Evolutionary conservation across 1,140 invertebrate genomes (phyloP).

Genomic region (Megalopta genalis): DNA sequence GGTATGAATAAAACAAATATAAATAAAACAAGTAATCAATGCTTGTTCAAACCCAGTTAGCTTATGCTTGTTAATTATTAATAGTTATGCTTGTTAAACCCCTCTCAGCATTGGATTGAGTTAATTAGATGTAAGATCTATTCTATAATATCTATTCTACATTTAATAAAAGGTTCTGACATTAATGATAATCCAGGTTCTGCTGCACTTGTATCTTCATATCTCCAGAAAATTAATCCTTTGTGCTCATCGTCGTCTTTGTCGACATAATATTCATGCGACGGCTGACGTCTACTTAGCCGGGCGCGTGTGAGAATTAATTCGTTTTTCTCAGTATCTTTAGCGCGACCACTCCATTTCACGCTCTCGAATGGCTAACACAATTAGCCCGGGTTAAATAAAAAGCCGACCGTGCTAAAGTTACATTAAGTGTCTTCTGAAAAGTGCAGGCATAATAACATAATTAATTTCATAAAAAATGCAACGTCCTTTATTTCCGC

Average conservation of each 20-base stretch:
- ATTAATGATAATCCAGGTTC: background rate
- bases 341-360: no score
- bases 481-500: no score
- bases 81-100: no score
- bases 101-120: no score
- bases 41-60: no score
- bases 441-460: no score
- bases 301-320: background rate
- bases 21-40: no score
- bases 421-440: no score
- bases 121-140: background rate
- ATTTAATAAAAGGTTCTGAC: background rate
- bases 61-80: no score
- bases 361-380: background rate
- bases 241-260: background rate
- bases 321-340: background rate
- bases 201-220: background rate
- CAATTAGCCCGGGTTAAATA: background rate
- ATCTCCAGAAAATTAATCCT: background rate
- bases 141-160: constrained; percentile 17
- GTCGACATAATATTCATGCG: background rate
- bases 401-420: no score
- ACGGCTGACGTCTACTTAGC: background rate
- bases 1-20: no score
- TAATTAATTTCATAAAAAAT: no score